These are phyloP conservation scores for Agrenia bidenticulata DNA, from an alignment of 2,888 invertebrate species.

Conservation along the genomic window DNA sequence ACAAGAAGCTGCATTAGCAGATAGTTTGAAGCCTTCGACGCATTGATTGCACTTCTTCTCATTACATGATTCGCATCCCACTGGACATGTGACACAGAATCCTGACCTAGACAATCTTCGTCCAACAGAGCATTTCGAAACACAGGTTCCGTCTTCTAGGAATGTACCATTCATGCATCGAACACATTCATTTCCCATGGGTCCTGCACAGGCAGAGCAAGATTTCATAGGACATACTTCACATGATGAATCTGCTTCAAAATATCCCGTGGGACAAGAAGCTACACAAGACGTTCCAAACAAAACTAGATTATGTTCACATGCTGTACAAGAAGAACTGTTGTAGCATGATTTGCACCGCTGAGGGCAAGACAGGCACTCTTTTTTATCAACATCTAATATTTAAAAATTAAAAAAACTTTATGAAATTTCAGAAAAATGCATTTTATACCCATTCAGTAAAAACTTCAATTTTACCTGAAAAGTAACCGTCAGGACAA, in stretches of 20 bases:
- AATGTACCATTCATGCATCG: slow-evolving; percentile 37
- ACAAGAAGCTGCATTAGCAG: slow-evolving; percentile 28
- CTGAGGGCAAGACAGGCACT: slow-evolving; percentile 81
- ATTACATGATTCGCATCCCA: slow-evolving; percentile 44
- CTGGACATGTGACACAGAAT: slow-evolving; percentile 29
- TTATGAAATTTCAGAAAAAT: too few relatives aligned
- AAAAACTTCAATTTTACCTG: too few relatives aligned
- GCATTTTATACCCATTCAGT: too few relatives aligned
- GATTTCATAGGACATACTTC: slow-evolving; percentile 72
- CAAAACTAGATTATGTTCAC: slow-evolving; percentile 82
- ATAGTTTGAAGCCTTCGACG: slow-evolving; percentile 32
- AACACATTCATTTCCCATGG: slow-evolving; percentile 50
- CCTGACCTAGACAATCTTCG: slow-evolving; percentile 31
- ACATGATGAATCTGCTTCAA: slow-evolving; percentile 83
- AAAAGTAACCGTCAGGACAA: slow-evolving; percentile 87
- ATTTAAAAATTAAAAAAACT: too few relatives aligned
- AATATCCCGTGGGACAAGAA: slow-evolving; percentile 77
- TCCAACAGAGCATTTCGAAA: slow-evolving; percentile 38
- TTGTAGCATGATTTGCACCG: slow-evolving; percentile 81
- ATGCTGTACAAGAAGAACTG: slow-evolving; percentile 80
- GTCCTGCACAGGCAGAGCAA: slow-evolving; percentile 68
- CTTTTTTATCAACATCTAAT: slow-evolving; percentile 68
- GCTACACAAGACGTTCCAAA: slow-evolving; percentile 78
- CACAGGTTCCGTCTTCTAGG: slow-evolving; percentile 41
- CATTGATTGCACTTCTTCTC: slow-evolving; percentile 38